These are phyloP conservation scores for Melanotaenia trifasciata DNA, from an alignment of 2,797 vertebrate genomes.

Conservation along the genomic window DNA sequence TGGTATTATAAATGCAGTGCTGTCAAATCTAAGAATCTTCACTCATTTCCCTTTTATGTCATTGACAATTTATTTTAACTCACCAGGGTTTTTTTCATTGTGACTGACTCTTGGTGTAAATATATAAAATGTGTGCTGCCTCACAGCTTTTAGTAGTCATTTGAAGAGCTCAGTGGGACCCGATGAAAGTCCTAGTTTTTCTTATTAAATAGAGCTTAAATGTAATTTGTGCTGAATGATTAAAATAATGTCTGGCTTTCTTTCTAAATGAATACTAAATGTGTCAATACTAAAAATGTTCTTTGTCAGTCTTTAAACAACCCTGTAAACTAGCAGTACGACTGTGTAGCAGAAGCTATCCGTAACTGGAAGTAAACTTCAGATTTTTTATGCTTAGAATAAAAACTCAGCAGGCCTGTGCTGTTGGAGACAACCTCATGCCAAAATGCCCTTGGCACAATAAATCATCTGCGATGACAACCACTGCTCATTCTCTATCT, in stretches of 20 bases:
- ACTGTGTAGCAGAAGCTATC: constrained; percentile 2
- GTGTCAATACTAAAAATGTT: constrained; percentile 11
- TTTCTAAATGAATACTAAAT: constrained; percentile 15
- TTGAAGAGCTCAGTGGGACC: constrained; percentile 5
- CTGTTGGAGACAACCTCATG: constrained; percentile 21
- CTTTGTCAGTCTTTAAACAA: constrained; percentile 4
- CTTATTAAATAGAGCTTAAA: constrained; percentile 33
- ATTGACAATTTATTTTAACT: no score
- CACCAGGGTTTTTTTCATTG: no score
- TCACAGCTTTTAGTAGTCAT: constrained; percentile 10
- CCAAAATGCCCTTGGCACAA: constrained; percentile 24
- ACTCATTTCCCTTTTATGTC: no score
- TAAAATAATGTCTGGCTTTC: constrained; percentile 15
- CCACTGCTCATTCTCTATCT: constrained; percentile 50
- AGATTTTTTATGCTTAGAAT: constrained; percentile 8
- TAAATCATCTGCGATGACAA: constrained; percentile 62
- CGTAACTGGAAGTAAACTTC: constrained; percentile 6
- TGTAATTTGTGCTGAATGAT: constrained; percentile 24
- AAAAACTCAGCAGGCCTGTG: neutral
- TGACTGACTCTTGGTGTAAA: no score
- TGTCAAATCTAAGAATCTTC: no score
- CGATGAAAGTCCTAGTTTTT: neutral
- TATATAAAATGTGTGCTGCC: neutral
- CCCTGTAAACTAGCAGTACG: neutral
- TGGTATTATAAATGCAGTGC: no score